A percentile compares a stretch with the other conserved stretches of the same genome.
Evolutionary conservation across 2,888 invertebrate species (phyloP).

Genomic region (Atrina japonica): DNA sequence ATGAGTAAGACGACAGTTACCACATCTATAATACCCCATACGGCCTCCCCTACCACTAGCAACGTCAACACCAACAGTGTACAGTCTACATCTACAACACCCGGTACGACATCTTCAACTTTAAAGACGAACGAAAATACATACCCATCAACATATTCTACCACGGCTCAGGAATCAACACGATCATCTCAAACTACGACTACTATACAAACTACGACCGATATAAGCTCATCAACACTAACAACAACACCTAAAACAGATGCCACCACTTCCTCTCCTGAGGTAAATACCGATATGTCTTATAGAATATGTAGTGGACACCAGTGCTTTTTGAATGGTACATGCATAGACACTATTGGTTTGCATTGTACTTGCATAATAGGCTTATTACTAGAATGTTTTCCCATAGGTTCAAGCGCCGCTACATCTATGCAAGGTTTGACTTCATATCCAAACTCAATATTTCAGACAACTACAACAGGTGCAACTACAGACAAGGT

Average conservation of each 20-base stretch:
- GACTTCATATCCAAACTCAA: no score
- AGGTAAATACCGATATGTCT: not conserved
- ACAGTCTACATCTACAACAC: not conserved
- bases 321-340: slow-evolving; percentile 16
- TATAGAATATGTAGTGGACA: slow-evolving; percentile 5
- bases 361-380: not conserved
- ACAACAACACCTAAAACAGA: not conserved
- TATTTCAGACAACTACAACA: slow-evolving; percentile 6
- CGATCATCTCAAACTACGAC: no score
- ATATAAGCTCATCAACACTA: not conserved
- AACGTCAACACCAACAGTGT: not conserved
- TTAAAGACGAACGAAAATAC: not conserved
- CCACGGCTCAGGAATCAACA: no score
- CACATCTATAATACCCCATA: slow-evolving; percentile 2
- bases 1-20: not conserved
- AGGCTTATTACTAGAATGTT: not conserved
- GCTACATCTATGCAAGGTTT: no score
- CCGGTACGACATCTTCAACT: not conserved
- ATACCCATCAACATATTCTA: not conserved
- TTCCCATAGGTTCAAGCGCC: slow-evolving; percentile 2
- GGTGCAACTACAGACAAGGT: not conserved
- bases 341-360: slow-evolving; percentile 5
- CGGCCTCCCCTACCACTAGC: not conserved
- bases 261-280: not conserved
- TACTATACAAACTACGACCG: no score